Evolutionary conservation across 2,888 invertebrate genomes (phyloP).

Genomic region (Lobophora halterata): DNA sequence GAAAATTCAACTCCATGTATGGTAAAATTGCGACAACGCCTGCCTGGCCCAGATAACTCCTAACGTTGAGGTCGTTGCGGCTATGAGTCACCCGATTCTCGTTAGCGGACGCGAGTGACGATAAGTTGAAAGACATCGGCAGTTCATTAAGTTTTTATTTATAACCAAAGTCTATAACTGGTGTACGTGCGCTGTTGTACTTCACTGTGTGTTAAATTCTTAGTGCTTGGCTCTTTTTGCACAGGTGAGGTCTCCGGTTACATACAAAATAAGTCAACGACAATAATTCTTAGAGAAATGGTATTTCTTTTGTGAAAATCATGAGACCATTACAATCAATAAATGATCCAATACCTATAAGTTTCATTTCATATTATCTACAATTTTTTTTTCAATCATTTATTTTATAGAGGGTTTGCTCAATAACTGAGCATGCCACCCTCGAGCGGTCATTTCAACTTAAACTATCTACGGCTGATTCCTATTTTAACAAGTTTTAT

Average conservation of each 20-base stretch:
- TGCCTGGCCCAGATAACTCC: slow-evolving; percentile 61
- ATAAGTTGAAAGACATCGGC: slow-evolving; percentile 43
- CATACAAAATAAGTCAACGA: slow-evolving; percentile 1
- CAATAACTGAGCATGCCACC: too few species aligned
- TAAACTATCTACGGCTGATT: too few species aligned
- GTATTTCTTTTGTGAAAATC: background rate
- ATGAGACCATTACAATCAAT: too few species aligned
- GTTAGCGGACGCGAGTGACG: slow-evolving; percentile 47
- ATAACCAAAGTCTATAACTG: slow-evolving; percentile 26
- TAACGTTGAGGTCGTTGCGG: slow-evolving; percentile 43
- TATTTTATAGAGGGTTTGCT: too few species aligned
- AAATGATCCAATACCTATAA: too few species aligned
- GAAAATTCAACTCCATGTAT: slow-evolving; percentile 54
- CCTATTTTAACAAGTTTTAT: too few species aligned
- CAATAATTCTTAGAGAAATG: background rate
- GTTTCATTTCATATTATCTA: too few species aligned
- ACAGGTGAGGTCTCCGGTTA: slow-evolving; percentile 1
- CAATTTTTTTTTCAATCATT: too few species aligned
- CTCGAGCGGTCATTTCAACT: too few species aligned
- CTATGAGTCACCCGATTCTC: slow-evolving; percentile 57
- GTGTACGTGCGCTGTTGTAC: background rate
- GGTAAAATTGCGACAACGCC: slow-evolving; percentile 56
- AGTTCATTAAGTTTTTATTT: slow-evolving; percentile 48
- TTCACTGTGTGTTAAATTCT: background rate
- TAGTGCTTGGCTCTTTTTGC: background rate